phyloP scores from a whole-genome alignment of 2,797 vertebrate species.

The Chrosomus eos region DNA sequence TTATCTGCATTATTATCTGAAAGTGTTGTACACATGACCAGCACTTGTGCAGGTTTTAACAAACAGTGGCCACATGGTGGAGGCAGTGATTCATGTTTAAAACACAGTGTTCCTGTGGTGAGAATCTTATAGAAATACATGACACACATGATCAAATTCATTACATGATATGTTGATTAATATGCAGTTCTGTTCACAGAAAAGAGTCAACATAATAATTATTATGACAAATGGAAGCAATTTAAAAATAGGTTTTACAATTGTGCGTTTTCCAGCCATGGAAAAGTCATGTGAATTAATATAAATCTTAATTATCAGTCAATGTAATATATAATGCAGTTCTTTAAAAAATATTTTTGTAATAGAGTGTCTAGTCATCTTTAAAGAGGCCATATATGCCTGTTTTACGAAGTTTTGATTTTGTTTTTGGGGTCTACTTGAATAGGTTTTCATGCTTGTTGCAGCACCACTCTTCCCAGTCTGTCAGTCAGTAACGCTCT shows the following conservation, averaged over 20 bases:
- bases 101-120: background rate
- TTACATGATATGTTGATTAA: background rate
- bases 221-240: background rate
- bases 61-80: conserved; percentile 27
- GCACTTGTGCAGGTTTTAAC: background rate
- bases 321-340: no score
- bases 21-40: background rate
- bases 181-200: background rate
- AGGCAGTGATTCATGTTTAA: background rate
- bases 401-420: no score
- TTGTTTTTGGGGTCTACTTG: background rate
- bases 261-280: background rate
- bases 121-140: background rate
- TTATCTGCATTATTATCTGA: background rate
- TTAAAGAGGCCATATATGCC: background rate
- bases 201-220: background rate
- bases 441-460: background rate
- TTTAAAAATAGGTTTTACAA: background rate
- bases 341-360: no score
- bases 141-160: background rate
- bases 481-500: background rate
- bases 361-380: background rate
- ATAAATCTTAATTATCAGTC: no score
- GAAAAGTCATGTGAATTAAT: background rate
- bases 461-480: background rate